phyloP scores from a whole-genome alignment of 2,113 vertebrate species.

The Agelaius phoeniceus region DNA sequence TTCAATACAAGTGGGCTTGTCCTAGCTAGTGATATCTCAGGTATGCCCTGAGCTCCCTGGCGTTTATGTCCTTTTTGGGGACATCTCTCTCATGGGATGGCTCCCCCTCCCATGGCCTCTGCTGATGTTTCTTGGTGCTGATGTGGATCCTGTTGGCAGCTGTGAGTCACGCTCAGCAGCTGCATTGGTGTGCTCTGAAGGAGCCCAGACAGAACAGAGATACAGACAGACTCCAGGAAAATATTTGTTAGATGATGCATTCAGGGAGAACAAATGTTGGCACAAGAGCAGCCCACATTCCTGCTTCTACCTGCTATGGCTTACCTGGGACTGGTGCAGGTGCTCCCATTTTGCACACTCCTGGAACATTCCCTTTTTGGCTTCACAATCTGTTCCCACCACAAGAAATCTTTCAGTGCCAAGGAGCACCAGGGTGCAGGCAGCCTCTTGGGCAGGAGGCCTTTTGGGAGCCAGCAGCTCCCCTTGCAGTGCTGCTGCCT shows the following conservation, averaged over 20 bases:
- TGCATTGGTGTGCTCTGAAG: not conserved
- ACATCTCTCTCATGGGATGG: rapidly evolving
- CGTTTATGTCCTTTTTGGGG: not conserved
- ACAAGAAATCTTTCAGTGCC: not conserved
- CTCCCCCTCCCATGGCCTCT: not conserved
- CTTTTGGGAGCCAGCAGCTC: not conserved
- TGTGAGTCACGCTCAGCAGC: not conserved
- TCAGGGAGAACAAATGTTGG: not conserved
- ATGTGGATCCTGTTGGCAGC: rapidly evolving
- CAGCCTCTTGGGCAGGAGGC: not conserved
- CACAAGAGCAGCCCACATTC: not conserved
- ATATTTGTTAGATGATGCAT: not conserved
- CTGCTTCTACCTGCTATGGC: not conserved
- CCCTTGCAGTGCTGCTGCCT: not conserved
- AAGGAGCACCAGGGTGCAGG: not conserved
- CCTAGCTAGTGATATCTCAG: not conserved
- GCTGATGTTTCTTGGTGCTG: not conserved
- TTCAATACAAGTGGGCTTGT: not conserved
- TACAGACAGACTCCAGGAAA: not conserved
- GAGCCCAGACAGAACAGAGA: not conserved
- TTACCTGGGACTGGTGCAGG: not conserved
- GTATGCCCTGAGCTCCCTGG: not conserved
- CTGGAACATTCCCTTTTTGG: not conserved
- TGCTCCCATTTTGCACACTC: not conserved
- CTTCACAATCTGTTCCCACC: not conserved